phyloP scores from a whole-genome alignment of 2,113 vertebrate species.

The Podarcis cretensis region DNA sequence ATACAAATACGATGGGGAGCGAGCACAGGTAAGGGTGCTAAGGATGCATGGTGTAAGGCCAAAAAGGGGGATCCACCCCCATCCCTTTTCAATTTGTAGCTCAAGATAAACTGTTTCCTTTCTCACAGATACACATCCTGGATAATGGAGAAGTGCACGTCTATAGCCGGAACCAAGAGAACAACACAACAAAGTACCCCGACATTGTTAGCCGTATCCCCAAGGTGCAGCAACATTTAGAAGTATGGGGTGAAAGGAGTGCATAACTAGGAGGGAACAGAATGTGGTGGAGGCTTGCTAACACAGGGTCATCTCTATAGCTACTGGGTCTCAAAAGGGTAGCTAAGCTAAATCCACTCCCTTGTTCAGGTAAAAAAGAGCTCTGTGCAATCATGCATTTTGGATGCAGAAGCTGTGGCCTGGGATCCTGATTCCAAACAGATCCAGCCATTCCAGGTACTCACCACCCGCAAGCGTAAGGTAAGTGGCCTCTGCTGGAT shows the following conservation, averaged over 20 bases:
- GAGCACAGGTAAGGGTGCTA: constrained; percentile 82
- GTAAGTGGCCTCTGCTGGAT: constrained; percentile 58
- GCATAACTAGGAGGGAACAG: neutral
- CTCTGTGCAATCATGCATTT: constrained; percentile 83
- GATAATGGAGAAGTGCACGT: constrained; percentile 85
- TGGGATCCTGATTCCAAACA: constrained; percentile 89
- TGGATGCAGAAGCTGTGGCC: constrained; percentile 89
- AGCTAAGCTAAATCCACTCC: neutral
- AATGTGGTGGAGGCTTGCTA: neutral
- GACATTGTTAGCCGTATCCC: constrained; percentile 87
- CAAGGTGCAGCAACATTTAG: constrained; percentile 73
- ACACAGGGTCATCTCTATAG: neutral
- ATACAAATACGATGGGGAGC: constrained; percentile 93
- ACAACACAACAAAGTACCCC: constrained; percentile 90
- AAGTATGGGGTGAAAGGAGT: neutral
- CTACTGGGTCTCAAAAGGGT: neutral
- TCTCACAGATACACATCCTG: constrained; percentile 85
- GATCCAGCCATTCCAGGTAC: constrained; percentile 92
- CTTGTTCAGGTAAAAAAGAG: constrained; percentile 80
- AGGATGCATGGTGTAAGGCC: neutral
- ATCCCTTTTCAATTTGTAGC: neutral
- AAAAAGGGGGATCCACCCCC: neutral
- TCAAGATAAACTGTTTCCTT: neutral
- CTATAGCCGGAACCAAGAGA: constrained; percentile 92
- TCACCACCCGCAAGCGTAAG: constrained; percentile 92